Evolutionary conservation across 2,113 vertebrate genomes (phyloP), one percentile per base, ranked within the genome.

Genomic region (Pelodiscus sinensis): DNA sequence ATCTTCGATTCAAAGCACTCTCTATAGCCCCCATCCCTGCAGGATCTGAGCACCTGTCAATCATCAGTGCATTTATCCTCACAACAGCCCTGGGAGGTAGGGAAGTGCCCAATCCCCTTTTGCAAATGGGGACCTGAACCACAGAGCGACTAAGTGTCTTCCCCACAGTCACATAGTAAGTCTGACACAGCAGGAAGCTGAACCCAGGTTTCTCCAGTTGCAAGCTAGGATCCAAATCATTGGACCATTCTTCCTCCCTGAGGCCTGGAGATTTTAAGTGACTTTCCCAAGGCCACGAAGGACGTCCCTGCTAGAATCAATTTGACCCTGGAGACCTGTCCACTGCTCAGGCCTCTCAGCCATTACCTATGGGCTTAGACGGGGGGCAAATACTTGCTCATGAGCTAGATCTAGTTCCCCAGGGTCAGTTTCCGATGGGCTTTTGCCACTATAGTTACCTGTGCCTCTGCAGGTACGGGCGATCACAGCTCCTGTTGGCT

Each of bases 41-140:
- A 19, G 31, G 18, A n/a, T 35, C 38, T 50, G 73, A 50, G 18
- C 87, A 54, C 29, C 85, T 85, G 8, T 0, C 22, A 0, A 6
- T 68, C 81, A 56, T 78, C 4, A 14, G 25, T 0, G 0, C 0
- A 1, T 14, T 82, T 35, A 3, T 85, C 57, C 25, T 50, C 4
- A 25, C 65, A 84, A 83, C 52, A 68, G 38, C 65, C 81, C 58
- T 8, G n/a, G 3, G 38, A 60, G 44, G 55, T 27, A 35, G 75
- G 55, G 18, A 21, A 75, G 18, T 11, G 71, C 50, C 83, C 16
- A 79, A 62, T 78, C n/a, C 77, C 27, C 6, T 0, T 7, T 50
- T 52, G 73, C 38, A 4, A 90, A 52, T 0, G 4, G 16, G 16
- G 19, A 84, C 9, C 3, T 9, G 56, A 79, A 65, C 83, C 16